Evolutionary conservation across 2,888 invertebrate genomes (phyloP).

Genomic region (Synergus japonicus): DNA sequence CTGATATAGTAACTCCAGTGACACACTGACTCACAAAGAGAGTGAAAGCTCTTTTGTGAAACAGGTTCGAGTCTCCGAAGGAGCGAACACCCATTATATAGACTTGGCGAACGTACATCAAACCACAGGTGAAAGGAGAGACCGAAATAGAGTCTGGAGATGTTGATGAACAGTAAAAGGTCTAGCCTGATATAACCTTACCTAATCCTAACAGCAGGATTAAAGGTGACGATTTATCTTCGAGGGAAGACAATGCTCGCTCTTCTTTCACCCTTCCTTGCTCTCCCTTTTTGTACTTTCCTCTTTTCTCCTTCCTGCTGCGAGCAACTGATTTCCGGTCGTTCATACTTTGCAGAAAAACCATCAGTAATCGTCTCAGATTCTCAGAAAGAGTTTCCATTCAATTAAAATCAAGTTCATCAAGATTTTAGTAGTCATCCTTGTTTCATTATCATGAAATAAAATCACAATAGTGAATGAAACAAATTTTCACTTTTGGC

Average conservation of each 20-base stretch:
- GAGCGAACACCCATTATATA: not conserved
- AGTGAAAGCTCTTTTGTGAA: constrained; percentile 65
- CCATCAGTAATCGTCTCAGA: not conserved
- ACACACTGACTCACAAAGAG: constrained; percentile 53
- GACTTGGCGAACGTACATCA: not conserved
- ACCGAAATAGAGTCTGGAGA: not conserved
- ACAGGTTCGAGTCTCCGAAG: constrained; percentile 52
- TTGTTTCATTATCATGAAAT: not conserved
- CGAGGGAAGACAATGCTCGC: not conserved
- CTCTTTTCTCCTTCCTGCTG: constrained; percentile 1
- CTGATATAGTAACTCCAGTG: constrained; percentile 52
- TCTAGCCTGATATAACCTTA: constrained; percentile 29
- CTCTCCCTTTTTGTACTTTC: constrained; percentile 6
- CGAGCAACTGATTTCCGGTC: constrained; percentile 3
- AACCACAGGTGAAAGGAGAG: constrained; percentile 17
- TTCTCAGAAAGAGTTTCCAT: not conserved
- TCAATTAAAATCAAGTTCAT: not conserved
- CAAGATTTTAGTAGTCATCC: not conserved
- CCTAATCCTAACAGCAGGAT: constrained; percentile 17
- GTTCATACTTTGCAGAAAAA: not conserved
- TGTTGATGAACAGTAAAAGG: not conserved
- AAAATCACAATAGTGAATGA: too few species aligned
- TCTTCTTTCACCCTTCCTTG: constrained; percentile 7
- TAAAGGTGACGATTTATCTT: constrained; percentile 6
- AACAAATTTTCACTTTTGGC: not conserved